Conservation (phyloP, 2,113 vertebrate species). For the Neomonachus schauinslandi region DNA sequence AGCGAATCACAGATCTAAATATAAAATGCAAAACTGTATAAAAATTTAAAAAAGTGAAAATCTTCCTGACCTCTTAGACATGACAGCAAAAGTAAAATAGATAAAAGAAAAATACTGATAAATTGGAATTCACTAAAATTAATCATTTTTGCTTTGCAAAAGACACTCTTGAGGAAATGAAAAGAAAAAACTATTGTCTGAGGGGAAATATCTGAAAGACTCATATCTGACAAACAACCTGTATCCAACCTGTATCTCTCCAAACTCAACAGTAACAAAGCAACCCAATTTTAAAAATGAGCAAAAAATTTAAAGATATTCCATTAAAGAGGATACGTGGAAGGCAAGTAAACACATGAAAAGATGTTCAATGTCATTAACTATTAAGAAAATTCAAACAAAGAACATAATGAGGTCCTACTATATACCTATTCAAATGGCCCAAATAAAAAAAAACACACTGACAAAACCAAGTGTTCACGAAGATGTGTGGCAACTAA, state of each 20-base stretch:
- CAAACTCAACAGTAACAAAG: not conserved
- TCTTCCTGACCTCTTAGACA: not conserved
- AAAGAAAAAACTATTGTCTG: constrained; percentile 4
- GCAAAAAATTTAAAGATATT: not conserved
- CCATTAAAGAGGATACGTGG: not conserved
- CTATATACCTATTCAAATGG: not conserved
- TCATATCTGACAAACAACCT: not conserved
- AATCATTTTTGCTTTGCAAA: not conserved
- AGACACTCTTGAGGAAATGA: not conserved
- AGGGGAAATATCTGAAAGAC: not conserved
- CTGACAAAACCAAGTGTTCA: not conserved
- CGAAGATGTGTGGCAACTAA: not conserved
- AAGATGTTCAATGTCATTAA: not conserved
- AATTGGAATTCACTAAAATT: not conserved
- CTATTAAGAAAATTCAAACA: constrained; percentile 7
- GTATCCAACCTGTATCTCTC: not conserved
- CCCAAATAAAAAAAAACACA: not conserved
- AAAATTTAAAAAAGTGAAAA: not conserved
- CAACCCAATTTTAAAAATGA: not conserved
- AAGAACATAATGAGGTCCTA: not conserved
- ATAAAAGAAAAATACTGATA: constrained; percentile 8
- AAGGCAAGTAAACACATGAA: not conserved
- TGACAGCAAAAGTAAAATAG: not conserved
- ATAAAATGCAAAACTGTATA: not conserved
- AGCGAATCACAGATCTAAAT: not conserved